Percentiles rank a stretch among this genome's conserved stretches.
phyloP scores from a whole-genome alignment of 2,888 invertebrate genomes.

The Caenorhabditis afra region DNA sequence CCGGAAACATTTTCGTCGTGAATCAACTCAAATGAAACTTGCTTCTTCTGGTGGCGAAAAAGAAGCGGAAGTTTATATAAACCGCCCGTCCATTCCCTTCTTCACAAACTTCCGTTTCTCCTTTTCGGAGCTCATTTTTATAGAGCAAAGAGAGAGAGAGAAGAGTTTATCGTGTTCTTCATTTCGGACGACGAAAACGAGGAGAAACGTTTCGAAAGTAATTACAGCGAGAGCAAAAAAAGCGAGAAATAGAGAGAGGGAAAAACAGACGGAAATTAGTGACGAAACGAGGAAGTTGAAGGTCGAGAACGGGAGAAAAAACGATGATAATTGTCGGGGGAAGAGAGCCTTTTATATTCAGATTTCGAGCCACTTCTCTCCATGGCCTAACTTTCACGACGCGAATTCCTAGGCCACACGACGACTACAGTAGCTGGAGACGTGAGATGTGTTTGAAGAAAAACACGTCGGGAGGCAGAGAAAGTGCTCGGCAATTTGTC shows the following conservation, averaged over 20 bases:
- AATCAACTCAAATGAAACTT: slow-evolving; percentile 9
- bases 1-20: no score
- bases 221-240: no score
- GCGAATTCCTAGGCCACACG: slow-evolving; percentile 1
- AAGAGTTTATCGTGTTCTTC: no score
- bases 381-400: slow-evolving; percentile 7
- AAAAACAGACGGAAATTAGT: slow-evolving; percentile 28
- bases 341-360: no score
- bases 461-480: slow-evolving; percentile 7
- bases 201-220: no score
- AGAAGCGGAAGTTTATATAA: no score
- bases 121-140: slow-evolving; percentile 6
- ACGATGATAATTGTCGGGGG: slow-evolving; percentile 45
- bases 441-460: not conserved
- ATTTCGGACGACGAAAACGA: no score
- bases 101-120: no score
- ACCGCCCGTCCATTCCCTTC: no score
- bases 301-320: slow-evolving; percentile 34
- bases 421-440: not conserved
- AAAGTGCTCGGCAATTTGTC: slow-evolving; percentile 32
- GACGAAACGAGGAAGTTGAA: slow-evolving; percentile 42
- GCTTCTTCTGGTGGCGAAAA: not conserved
- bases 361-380: no score
- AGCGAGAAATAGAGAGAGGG: slow-evolving; percentile 10
- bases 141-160: not conserved